Evolutionary conservation across 1,140 invertebrate species (phyloP), one percentile per base, ranked within the genome.

Genomic region (Drosophila pallidifrons): DNA sequence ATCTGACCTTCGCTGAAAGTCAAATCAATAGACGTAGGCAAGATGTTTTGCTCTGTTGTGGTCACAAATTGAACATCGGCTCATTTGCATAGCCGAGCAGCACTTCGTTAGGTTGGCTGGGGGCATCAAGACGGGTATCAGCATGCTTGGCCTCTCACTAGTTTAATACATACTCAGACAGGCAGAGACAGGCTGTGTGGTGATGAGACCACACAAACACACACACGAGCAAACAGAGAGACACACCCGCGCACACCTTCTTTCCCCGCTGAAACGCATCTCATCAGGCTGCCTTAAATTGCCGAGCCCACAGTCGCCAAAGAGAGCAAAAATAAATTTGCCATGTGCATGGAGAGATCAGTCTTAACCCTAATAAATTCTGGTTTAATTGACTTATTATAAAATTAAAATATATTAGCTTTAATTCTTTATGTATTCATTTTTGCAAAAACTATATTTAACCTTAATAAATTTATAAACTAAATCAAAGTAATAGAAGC

Each of bases 1-100:
- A 43, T 68, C 60, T 71, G 71, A 87, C 83, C 83, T 87, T 88
- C 80, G 61, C 6, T 71, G 77, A 87, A 87, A 72, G 83, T 87
- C 83, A 87, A 76, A 80, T 65, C 73, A 74, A 70, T 63, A 66
- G 32, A 41, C 68, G 46, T 32, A 49, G 60, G 47, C 46, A 35
- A 45, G 15, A 57, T 43, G 60, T 11, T 66, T 54, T 60, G 60
- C 47, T 65, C 68, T 25, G 47, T 47, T 63, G 60, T 51, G 47
- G 32, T 78, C 60, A 47, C 75, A 78, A 60, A 82, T 86, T 81
- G 69, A 85, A 69, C 82, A 66, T 82, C 46, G 61, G 32, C 75
- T 78, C 65, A 79, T 86, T 86, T 87, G 67, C 82, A 86, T 76
- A 64, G 20, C 30, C 16, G 59, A 69, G 46, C 54, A 41, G 3